Conservation (phyloP, 2,797 vertebrate genomes). For the Arnoldichthys spilopterus region DNA sequence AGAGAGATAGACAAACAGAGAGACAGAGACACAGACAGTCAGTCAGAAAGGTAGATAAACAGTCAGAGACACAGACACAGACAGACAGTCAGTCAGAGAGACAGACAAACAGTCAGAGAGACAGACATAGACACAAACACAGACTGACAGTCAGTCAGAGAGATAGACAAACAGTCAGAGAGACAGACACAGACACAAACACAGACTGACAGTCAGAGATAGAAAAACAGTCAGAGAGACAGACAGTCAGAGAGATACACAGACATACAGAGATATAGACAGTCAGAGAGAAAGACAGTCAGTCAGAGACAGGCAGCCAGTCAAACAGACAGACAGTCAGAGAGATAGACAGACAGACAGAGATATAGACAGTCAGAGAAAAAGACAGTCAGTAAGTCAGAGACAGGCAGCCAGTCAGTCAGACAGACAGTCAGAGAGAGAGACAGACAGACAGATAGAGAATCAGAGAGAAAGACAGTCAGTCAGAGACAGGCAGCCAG, state of each 20-base stretch:
- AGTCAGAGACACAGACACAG: neutral
- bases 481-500: conserved; percentile 12
- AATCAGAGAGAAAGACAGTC: conserved; percentile 53
- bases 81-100: neutral
- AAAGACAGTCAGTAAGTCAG: conserved; percentile 57
- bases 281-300: conserved; percentile 53
- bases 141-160: neutral
- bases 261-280: conserved; percentile 47
- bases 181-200: no score
- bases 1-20: no score
- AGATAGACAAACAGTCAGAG: neutral
- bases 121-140: neutral
- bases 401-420: neutral
- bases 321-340: neutral
- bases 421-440: conserved; percentile 61
- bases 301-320: neutral
- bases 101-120: neutral
- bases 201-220: conserved; percentile 44
- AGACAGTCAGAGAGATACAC: conserved; percentile 39
- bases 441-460: conserved; percentile 70
- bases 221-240: neutral
- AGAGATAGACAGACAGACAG: conserved; percentile 66
- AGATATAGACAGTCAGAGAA: conserved; percentile 64
- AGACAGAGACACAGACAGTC: no score
- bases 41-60: no score